Base-by-base conservation (phyloP, 2,113 vertebrate species). In the Egretta garzetta region DNA sequence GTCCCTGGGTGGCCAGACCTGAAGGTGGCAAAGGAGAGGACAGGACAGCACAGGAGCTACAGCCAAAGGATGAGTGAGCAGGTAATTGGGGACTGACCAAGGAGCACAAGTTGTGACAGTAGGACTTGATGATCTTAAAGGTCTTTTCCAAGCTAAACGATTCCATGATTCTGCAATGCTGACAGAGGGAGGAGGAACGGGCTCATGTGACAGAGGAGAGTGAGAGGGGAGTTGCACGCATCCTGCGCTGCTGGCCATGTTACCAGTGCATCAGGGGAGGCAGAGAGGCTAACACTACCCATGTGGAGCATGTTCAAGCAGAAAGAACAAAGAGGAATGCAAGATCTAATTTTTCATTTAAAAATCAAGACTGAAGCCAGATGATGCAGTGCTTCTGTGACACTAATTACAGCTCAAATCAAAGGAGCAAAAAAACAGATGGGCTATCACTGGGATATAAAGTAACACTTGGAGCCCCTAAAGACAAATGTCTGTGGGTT, bases 21-120 rank as follows among this genome's bases (percentile, higher is more conserved):
- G 24, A 64, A 62, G 23, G 50, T 12, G 45, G 5, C 26, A 43
- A 32, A 86, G 20, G 35, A 45, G 27, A n/a, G 26, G 16, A 5
- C 3, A 35, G 53, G 26, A 14, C 6, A 43, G 49, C 10, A 4
- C 15, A 39, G 55, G 33, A 74, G 1, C 35, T 18, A 18, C 72
- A 80, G 50, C 16, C 33, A 23, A 8, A 24, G 23, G 21, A 13
- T 4, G 27, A 27, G 9, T 3, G 12, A 8, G 2, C 30, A 21
- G 39, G 39, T 32, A 15, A 73, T 14, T 0, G 4, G 1, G 33
- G 18, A 20, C 3, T 0, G 2, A 52, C 11, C 2, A 4, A 13
- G 75, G n/a, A 80, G 53, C 19, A 35, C 4, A 53, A 30, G 58
- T 15, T 8, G 0, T 1, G 63, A 41, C 41, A 41, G 41, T 41